Evolutionary conservation across 2,888 invertebrate species (phyloP).

Genomic region (Apantesis nais): DNA sequence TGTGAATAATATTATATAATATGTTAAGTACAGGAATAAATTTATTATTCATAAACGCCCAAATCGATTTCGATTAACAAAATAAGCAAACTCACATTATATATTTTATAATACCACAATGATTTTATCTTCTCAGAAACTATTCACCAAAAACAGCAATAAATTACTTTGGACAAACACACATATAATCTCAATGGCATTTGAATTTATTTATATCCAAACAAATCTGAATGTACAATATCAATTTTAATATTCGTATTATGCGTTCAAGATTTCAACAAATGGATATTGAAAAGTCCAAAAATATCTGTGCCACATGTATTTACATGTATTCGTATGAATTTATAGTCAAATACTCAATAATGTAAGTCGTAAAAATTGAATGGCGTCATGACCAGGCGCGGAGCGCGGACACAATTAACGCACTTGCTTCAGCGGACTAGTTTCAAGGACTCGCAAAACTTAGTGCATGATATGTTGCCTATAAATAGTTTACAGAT

Average conservation of each 20-base stretch:
- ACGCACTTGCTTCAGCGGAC: slow-evolving; percentile 32
- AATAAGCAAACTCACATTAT: background rate
- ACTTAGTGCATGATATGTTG: slow-evolving; percentile 32
- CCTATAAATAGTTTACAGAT: slow-evolving; percentile 29
- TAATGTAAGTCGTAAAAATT: slow-evolving; percentile 44
- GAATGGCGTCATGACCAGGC: slow-evolving; percentile 44
- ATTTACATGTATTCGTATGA: slow-evolving; percentile 38
- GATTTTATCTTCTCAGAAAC: background rate
- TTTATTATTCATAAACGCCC: background rate
- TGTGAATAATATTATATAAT: background rate
- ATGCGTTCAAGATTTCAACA: background rate
- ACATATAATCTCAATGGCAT: slow-evolving; percentile 1
- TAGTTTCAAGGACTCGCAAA: slow-evolving; percentile 46
- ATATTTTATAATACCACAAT: background rate
- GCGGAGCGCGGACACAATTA: slow-evolving; percentile 40
- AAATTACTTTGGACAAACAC: background rate
- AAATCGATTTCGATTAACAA: background rate
- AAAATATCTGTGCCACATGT: slow-evolving; percentile 27
- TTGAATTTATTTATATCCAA: background rate
- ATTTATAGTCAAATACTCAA: slow-evolving; percentile 35
- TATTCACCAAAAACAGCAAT: background rate
- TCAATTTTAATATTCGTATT: background rate
- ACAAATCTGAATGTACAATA: background rate
- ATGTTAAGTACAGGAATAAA: background rate
- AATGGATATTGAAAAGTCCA: slow-evolving; percentile 18